Base-by-base conservation (phyloP, 2,888 invertebrate species). In the Spisula subtruncata region DNA sequence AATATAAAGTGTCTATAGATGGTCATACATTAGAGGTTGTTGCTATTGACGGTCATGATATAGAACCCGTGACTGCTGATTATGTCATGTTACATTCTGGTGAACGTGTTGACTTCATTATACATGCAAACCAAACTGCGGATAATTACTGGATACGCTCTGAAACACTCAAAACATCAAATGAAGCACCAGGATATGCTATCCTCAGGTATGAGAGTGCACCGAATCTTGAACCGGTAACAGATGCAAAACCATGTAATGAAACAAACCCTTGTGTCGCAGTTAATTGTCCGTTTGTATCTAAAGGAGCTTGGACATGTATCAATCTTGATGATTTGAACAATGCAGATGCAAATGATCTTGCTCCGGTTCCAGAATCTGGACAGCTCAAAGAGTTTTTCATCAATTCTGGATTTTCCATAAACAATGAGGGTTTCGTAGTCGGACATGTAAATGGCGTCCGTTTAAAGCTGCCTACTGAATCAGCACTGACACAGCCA, bases 81-180 rank as follows among this genome's bases (percentile, higher is more conserved):
- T 92, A 91, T 1, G 82, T 95, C 51, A 90, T 94, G 6, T 91
- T 95, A 41, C 92, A 93, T 82, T 92, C 94, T 5, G 96, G 96
- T 0, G 95, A 96, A 88, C 90, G 94, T 25, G 93, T 92, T 80
- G 95, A 96, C 88, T 94, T 96, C 82, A 89, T 94, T 16, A 66
- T 96, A 1, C 80, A 54, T 1, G 92, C 95, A 10, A 90, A 93
- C 60, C 88, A 93, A 51, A 12, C 84, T 0, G 60, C 88, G 0
- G 93, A 85, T 0, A 94, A 93, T 56, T 96, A 95, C 87, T 95
- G 95, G 95, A 92, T 96, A 6, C 88, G 95, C 2, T 93, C 93
- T 8, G 86, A 93, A 79, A 94, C 94, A 10, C 81, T 95, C 35
- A 91, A 94, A 79, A 60, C 56, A 5, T 88, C 48, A 18, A 85